These are phyloP conservation scores for Anthopleura sola DNA, from an alignment of 64 coral and sea anemone genomes.

Conservation along the genomic window DNA sequence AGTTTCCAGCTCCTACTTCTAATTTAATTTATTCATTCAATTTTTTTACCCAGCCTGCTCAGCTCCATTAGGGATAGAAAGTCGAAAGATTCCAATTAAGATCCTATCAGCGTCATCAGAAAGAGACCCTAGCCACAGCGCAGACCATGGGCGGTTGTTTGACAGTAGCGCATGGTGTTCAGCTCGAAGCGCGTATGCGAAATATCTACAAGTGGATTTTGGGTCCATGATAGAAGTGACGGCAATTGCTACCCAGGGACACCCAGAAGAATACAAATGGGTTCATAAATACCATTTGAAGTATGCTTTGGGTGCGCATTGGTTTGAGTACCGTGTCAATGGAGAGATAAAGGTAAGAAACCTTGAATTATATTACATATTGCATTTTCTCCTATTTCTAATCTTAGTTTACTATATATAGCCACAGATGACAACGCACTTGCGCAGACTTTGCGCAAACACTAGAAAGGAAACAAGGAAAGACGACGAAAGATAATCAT, in stretches of 20 bases:
- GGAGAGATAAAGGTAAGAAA: slow-evolving; percentile 33
- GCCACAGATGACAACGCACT: no score
- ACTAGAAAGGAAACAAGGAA: no score
- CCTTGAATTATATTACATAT: no score
- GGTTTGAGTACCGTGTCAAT: slow-evolving; percentile 56
- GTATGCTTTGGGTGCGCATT: slow-evolving; percentile 56
- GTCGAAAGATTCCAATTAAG: slow-evolving; percentile 19
- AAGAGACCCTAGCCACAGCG: slow-evolving; percentile 42
- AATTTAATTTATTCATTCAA: not conserved
- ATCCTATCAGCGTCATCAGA: slow-evolving; percentile 69
- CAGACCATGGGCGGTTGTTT: slow-evolving; percentile 62
- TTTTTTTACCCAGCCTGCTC: slow-evolving; percentile 45
- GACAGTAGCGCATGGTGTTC: slow-evolving; percentile 85
- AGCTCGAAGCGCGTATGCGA: slow-evolving; percentile 48
- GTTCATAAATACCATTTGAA: slow-evolving; percentile 46
- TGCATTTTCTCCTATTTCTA: not conserved
- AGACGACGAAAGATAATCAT: not conserved
- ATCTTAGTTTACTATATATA: no score
- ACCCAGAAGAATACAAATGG: slow-evolving; percentile 72
- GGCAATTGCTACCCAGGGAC: slow-evolving; percentile 75
- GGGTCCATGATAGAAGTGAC: slow-evolving; percentile 44
- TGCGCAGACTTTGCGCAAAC: no score
- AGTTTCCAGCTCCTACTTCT: not conserved
- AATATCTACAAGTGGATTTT: slow-evolving; percentile 85
- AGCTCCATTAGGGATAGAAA: slow-evolving; percentile 41